Conservation (phyloP, 2,797 vertebrate species). For the Muscicapa striata region DNA sequence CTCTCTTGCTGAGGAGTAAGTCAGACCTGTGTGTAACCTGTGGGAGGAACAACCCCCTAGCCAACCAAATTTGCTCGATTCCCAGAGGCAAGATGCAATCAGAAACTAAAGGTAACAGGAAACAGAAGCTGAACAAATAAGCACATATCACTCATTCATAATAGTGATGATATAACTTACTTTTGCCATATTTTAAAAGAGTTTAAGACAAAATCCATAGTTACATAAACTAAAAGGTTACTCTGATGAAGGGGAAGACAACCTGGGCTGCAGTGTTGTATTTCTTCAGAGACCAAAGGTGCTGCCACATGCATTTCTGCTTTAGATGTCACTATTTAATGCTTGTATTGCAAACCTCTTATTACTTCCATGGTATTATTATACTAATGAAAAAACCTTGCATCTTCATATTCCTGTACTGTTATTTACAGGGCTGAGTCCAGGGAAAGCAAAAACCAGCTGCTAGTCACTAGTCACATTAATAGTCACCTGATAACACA, state of each 20-base stretch:
- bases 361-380: background rate
- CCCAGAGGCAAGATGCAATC: background rate
- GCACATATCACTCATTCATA: background rate
- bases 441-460: background rate
- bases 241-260: background rate
- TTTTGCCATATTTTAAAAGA: background rate
- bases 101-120: background rate
- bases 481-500: background rate
- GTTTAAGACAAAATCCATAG: background rate
- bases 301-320: background rate
- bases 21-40: background rate
- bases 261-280: accelerated
- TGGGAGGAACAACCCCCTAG: too few species aligned
- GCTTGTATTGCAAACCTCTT: background rate
- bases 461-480: background rate
- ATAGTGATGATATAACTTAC: background rate
- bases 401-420: background rate
- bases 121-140: conserved; percentile 8
- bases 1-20: background rate
- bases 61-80: background rate
- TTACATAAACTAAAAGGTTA: background rate
- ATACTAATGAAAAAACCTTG: background rate
- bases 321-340: background rate
- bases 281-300: background rate
- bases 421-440: background rate